Conservation (phyloP, 2,113 vertebrate genomes). For the Eretmochelys imbricata region DNA sequence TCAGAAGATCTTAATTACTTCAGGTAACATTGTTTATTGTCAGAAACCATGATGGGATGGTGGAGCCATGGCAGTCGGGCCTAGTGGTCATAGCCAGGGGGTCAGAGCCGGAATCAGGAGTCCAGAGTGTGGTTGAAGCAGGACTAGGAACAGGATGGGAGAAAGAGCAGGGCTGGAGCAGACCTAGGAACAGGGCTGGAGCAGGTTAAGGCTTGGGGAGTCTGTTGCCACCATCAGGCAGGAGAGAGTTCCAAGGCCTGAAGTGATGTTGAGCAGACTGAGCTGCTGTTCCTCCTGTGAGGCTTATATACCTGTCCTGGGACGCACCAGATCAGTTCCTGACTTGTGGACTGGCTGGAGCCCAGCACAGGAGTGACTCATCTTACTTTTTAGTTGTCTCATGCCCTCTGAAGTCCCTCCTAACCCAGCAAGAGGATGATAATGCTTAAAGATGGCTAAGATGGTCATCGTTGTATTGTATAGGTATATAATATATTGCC, state of each 20-base stretch:
- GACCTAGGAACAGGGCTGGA: background rate
- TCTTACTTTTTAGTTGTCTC: background rate
- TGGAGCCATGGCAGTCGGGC: background rate
- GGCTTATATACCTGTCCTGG: background rate
- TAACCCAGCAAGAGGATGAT: background rate
- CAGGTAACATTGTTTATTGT: background rate
- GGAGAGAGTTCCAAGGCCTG: background rate
- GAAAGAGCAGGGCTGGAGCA: background rate
- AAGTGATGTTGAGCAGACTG: background rate
- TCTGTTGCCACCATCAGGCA: background rate
- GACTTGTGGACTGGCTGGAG: background rate
- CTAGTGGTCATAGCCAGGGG: background rate
- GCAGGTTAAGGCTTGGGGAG: background rate
- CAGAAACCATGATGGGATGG: background rate
- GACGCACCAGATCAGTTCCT: background rate
- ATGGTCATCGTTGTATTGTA: background rate
- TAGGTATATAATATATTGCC: background rate
- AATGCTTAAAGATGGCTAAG: background rate
- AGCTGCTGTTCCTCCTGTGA: background rate
- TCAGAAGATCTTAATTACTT: background rate
- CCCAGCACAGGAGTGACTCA: background rate
- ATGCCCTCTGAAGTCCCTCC: background rate
- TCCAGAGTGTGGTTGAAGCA: background rate
- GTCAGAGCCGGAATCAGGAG: background rate
- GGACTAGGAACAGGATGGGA: too few relatives aligned